A percentile compares a stretch with the other conserved stretches of the same genome.
These are phyloP conservation scores for Fistularia tabacaria DNA, from an alignment of 2,797 vertebrate species.

Conservation along the genomic window DNA sequence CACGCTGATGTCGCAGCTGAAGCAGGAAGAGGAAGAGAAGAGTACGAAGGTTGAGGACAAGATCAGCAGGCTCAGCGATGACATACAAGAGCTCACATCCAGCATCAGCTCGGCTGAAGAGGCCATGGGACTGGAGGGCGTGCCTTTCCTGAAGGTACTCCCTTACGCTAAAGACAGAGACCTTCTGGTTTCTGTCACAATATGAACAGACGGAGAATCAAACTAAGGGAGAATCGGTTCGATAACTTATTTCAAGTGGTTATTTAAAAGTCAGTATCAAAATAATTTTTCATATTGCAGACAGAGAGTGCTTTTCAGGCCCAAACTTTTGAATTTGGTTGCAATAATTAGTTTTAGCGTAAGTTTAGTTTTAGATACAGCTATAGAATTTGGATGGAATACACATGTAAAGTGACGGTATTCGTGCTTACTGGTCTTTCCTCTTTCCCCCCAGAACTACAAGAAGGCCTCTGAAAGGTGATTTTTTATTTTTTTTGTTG, in stretches of 20 bases:
- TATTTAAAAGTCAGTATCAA: too few species aligned
- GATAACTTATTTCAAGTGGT: too few species aligned
- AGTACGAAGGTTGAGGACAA: constrained; percentile 46
- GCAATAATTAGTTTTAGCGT: too few species aligned
- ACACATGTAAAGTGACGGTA: too few species aligned
- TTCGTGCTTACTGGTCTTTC: background rate
- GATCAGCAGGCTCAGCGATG: constrained; percentile 38
- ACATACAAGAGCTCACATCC: constrained; percentile 42
- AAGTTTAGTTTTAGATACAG: too few species aligned
- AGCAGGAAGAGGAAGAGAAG: constrained; percentile 63
- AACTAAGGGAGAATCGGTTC: background rate
- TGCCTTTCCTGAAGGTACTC: constrained; percentile 48
- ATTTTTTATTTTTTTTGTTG: background rate
- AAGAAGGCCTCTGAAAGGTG: constrained; percentile 54
- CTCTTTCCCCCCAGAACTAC: constrained; percentile 52
- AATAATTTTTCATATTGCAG: too few species aligned
- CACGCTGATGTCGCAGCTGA: constrained; percentile 39
- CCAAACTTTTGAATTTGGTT: too few species aligned
- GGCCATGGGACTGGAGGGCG: constrained; percentile 37
- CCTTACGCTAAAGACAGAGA: background rate
- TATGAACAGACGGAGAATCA: background rate
- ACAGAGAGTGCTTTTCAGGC: too few species aligned
- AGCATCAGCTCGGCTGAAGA: constrained; percentile 45
- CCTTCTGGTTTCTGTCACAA: background rate
- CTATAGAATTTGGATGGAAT: too few species aligned